Conservation (phyloP, 2,888 invertebrate genomes). For the Hedychridium roseum region DNA sequence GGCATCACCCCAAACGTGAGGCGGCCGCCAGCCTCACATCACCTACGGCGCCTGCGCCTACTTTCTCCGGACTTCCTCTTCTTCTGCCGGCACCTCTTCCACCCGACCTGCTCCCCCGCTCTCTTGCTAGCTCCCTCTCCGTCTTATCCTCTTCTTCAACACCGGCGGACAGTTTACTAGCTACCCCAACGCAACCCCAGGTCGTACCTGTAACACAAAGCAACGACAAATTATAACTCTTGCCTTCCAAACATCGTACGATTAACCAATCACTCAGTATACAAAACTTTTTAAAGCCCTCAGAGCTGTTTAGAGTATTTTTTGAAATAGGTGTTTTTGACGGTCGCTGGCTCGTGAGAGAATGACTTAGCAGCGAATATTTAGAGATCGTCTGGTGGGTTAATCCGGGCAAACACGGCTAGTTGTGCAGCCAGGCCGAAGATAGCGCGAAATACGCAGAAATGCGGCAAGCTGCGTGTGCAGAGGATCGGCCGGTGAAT, state of each 20-base stretch:
- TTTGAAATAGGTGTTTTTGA: too few species aligned
- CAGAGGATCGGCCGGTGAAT: conserved; percentile 40
- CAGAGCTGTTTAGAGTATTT: not conserved
- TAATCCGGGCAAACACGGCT: conserved; percentile 53
- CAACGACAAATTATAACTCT: too few species aligned
- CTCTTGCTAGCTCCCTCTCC: conserved; percentile 28
- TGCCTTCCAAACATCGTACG: too few species aligned
- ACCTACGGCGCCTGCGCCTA: conserved; percentile 56
- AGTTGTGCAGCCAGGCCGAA: conserved; percentile 25
- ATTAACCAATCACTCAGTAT: too few species aligned
- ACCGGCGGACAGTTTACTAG: conserved; percentile 48
- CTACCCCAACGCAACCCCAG: conserved; percentile 61
- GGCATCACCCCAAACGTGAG: conserved; percentile 63
- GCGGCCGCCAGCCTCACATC: conserved; percentile 63
- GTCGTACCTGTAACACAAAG: conserved; percentile 55
- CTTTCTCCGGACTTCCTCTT: conserved; percentile 44
- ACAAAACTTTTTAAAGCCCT: too few species aligned
- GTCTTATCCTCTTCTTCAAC: conserved; percentile 40
- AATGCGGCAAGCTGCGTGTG: conserved; percentile 58
- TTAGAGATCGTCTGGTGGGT: conserved; percentile 41
- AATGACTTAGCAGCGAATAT: conserved; percentile 29
- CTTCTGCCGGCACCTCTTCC: conserved; percentile 34
- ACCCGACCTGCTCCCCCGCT: conserved; percentile 32
- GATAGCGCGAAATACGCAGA: conserved; percentile 50
- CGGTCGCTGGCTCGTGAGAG: conserved; percentile 10